phyloP scores from a whole-genome alignment of 2,797 vertebrate species.

The Capromys pilorides region DNA sequence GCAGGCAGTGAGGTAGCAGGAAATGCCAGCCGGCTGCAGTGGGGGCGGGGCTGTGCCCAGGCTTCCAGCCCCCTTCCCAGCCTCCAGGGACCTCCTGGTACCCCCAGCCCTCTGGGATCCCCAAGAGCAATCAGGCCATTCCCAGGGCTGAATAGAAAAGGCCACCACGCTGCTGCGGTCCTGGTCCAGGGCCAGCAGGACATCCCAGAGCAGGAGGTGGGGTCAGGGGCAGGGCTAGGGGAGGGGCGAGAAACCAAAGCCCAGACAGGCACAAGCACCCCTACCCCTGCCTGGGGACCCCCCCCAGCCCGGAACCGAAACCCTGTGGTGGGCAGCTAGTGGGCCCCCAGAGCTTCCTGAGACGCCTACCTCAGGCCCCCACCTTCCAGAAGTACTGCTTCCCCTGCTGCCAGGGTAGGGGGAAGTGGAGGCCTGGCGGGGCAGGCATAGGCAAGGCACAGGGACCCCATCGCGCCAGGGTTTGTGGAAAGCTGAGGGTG shows the following conservation, averaged over 20 bases:
- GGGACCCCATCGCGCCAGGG: conserved; percentile 27
- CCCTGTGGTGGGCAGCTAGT: neutral
- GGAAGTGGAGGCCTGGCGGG: conserved; percentile 51
- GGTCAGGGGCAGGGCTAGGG: neutral
- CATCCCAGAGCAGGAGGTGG: neutral
- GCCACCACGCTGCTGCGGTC: neutral
- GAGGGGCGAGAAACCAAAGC: neutral
- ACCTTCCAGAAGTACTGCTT: conserved; percentile 68
- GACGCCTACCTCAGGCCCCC: conserved; percentile 47
- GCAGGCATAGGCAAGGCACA: neutral
- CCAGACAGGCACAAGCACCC: neutral
- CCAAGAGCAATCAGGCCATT: neutral
- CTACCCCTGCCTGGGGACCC: neutral
- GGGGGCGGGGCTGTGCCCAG: neutral
- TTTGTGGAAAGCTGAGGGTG: neutral
- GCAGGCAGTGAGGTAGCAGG: conserved; percentile 3
- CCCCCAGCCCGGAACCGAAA: conserved; percentile 60
- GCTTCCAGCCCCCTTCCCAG: neutral
- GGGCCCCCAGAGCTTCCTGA: conserved; percentile 36
- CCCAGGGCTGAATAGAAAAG: fast-evolving
- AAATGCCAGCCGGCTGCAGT: conserved; percentile 37
- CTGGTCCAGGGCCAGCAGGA: neutral
- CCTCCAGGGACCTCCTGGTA: neutral
- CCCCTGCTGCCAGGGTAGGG: neutral
- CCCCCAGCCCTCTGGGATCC: neutral